Percentiles rank a stretch among this genome's conserved stretches.
Conservation (phyloP, 2,888 invertebrate genomes). For the Cataglyphis altisquamis region DNA sequence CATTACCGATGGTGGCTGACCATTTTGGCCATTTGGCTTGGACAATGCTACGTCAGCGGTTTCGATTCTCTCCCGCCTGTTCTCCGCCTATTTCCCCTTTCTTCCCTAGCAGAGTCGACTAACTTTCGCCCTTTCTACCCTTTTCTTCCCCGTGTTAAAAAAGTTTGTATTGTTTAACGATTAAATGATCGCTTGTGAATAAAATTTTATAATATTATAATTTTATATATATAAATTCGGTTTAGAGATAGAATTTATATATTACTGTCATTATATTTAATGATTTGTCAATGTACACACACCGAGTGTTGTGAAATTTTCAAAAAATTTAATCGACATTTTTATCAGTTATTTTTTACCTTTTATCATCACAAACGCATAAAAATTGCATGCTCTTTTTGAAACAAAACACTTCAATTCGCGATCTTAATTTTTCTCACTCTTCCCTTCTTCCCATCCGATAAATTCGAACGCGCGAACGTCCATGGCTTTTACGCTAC, state of each 20-base stretch:
- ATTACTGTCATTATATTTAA: background rate
- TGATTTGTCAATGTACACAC: background rate
- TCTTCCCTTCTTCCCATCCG: background rate
- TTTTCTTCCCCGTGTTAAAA: constrained; percentile 45
- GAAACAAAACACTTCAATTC: constrained; percentile 13
- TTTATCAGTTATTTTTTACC: background rate
- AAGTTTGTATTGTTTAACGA: constrained; percentile 59
- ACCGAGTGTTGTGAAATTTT: background rate
- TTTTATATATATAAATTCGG: background rate
- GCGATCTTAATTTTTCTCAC: constrained; percentile 38
- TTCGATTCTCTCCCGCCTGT: constrained; percentile 71
- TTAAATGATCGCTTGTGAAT: constrained; percentile 59
- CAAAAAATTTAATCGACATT: background rate
- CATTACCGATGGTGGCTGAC: constrained; percentile 85
- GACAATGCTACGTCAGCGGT: constrained; percentile 85
- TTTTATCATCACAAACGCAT: background rate
- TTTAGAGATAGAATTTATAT: background rate
- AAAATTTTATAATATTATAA: background rate
- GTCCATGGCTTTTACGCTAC: constrained; percentile 44
- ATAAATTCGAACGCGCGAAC: constrained; percentile 48
- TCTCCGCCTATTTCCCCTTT: constrained; percentile 66
- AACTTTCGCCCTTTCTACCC: constrained; percentile 62
- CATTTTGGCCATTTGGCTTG: constrained; percentile 85
- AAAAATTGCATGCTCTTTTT: constrained; percentile 4
- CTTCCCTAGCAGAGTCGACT: constrained; percentile 63